Evolutionary conservation across 2,797 vertebrate species (phyloP).

Genomic region (Heterohyrax brucei): DNA sequence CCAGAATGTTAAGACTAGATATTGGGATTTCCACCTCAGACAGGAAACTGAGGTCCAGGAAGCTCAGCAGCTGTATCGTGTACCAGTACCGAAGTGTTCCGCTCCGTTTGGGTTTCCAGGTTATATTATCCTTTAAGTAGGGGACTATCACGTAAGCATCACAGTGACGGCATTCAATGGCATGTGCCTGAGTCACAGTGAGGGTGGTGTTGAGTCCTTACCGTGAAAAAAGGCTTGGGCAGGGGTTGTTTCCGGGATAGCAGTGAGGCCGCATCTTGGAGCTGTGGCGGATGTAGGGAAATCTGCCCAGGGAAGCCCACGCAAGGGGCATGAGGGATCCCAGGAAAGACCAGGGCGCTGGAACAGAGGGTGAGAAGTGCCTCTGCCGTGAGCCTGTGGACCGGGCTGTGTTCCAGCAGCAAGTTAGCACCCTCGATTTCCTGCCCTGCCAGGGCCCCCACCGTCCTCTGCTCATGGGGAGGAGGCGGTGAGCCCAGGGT

Average conservation of each 20-base stretch:
- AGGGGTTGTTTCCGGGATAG: neutral
- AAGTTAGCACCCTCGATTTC: no score
- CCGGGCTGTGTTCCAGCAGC: no score
- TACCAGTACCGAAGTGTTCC: neutral
- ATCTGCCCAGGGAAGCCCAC: neutral
- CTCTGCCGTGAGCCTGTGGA: neutral
- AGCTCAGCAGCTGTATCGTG: neutral
- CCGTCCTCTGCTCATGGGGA: neutral
- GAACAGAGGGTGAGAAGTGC: neutral
- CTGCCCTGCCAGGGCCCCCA: neutral
- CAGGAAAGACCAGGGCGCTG: neutral
- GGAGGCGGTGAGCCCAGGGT: no score
- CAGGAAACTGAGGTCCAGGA: neutral
- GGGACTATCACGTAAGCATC: neutral
- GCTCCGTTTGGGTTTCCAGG: neutral
- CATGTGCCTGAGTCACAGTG: neutral
- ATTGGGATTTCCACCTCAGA: neutral
- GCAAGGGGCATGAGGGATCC: neutral
- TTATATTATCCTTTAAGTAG: neutral
- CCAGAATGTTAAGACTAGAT: accelerated
- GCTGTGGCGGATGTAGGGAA: neutral
- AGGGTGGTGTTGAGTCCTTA: neutral
- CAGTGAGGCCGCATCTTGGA: neutral
- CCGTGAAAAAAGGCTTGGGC: neutral
- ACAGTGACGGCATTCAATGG: neutral